These are phyloP conservation scores for Cochlearius cochlearius DNA, from an alignment of 2,113 vertebrate species.

Conservation along the genomic window DNA sequence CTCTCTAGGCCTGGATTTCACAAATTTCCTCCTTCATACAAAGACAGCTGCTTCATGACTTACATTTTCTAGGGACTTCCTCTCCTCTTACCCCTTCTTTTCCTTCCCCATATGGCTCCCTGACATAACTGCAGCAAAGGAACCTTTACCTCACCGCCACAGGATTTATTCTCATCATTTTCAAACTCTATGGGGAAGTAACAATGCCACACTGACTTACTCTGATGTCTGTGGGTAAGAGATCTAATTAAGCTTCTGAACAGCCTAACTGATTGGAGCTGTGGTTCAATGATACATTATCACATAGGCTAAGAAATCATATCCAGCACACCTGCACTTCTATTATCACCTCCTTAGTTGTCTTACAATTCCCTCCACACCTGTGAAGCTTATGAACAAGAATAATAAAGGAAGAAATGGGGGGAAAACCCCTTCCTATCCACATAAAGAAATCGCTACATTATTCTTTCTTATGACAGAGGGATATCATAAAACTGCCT, in stretches of 20 bases:
- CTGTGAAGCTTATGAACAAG: neutral
- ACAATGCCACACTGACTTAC: neutral
- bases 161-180: neutral
- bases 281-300: neutral
- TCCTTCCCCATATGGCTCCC: neutral
- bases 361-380: neutral
- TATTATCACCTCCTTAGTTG: neutral
- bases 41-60: neutral
- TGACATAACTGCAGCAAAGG: neutral
- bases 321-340: neutral
- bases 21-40: neutral
- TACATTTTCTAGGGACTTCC: neutral
- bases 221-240: neutral
- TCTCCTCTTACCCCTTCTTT: neutral
- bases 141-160: neutral
- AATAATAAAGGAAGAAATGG: neutral
- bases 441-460: neutral
- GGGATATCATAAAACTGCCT: neutral
- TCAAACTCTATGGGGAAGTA: neutral
- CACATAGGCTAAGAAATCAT: slow-evolving; percentile 1
- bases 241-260: slow-evolving; percentile 11
- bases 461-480: neutral
- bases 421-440: neutral
- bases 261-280: neutral
- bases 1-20: neutral